Conservation (phyloP, 2,113 vertebrate genomes). For the Cynocephalus volans region DNA sequence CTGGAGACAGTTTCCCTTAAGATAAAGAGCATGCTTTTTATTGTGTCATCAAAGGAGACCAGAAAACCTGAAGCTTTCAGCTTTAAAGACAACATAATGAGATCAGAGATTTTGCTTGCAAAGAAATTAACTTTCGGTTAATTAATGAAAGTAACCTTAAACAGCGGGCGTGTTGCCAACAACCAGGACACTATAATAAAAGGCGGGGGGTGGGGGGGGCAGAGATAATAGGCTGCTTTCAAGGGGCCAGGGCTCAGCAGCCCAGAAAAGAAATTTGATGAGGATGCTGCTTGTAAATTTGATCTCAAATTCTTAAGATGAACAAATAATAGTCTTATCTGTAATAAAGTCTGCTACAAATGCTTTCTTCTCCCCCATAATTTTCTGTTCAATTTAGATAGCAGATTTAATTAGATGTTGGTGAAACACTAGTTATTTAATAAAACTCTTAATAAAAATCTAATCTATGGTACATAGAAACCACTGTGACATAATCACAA, state of each 20-base stretch:
- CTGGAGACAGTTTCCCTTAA: slow-evolving; percentile 80
- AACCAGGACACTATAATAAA: slow-evolving; percentile 81
- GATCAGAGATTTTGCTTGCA: slow-evolving; percentile 88
- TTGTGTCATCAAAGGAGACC: slow-evolving; percentile 84
- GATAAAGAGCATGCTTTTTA: slow-evolving; percentile 84
- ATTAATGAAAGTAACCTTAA: slow-evolving; percentile 90
- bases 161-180: slow-evolving; percentile 85
- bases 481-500: slow-evolving; percentile 80
- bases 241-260: slow-evolving; percentile 73
- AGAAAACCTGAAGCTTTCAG: slow-evolving; percentile 83
- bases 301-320: slow-evolving; percentile 86
- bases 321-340: slow-evolving; percentile 84
- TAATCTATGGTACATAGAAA: slow-evolving; percentile 83
- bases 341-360: slow-evolving; percentile 85
- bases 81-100: slow-evolving; percentile 88
- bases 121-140: slow-evolving; percentile 89
- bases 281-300: slow-evolving; percentile 86
- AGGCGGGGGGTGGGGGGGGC: slow-evolving; percentile 71
- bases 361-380: slow-evolving; percentile 81
- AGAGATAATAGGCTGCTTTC: slow-evolving; percentile 84
- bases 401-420: slow-evolving; percentile 86
- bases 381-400: slow-evolving; percentile 88
- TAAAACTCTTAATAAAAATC: slow-evolving; percentile 86
- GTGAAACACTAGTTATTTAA: slow-evolving; percentile 85
- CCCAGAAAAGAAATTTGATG: slow-evolving; percentile 83